A percentile compares a stretch with the other conserved stretches of the same genome.
Conservation (phyloP, 2,113 vertebrate genomes). For the Electrona antarctica region DNA sequence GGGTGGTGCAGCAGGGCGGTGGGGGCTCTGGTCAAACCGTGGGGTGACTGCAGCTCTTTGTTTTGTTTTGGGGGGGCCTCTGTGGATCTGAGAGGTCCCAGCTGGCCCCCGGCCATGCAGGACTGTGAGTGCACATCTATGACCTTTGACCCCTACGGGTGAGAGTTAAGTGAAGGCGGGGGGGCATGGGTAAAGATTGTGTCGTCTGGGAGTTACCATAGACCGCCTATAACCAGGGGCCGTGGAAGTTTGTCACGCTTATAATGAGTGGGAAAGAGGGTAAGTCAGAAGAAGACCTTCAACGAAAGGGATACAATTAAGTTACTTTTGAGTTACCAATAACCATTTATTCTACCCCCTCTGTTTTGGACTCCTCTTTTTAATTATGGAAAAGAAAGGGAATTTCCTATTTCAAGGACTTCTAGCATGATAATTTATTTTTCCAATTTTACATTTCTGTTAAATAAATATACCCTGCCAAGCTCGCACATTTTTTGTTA, state of each 20-base stretch:
- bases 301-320: background rate
- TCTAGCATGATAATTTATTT: background rate
- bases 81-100: conserved; percentile 34
- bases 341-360: background rate
- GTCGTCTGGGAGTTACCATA: background rate
- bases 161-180: conserved; percentile 16
- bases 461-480: background rate
- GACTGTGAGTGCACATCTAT: conserved; percentile 50
- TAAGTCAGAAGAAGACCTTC: conserved; percentile 1
- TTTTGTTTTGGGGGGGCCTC: conserved; percentile 27
- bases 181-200: background rate
- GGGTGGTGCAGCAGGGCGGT: background rate
- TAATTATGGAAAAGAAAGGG: background rate
- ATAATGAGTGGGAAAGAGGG: background rate
- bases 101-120: conserved; percentile 27
- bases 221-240: background rate
- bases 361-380: conserved; percentile 1
- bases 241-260: conserved; percentile 10
- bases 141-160: conserved; percentile 43
- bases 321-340: too few relatives aligned
- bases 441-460: background rate
- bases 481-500: background rate
- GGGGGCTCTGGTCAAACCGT: conserved; percentile 16
- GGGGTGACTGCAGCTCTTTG: conserved; percentile 55
- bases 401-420: background rate